phyloP scores from a whole-genome alignment of 1,140 invertebrate species.

The Pomacea maculata region DNA sequence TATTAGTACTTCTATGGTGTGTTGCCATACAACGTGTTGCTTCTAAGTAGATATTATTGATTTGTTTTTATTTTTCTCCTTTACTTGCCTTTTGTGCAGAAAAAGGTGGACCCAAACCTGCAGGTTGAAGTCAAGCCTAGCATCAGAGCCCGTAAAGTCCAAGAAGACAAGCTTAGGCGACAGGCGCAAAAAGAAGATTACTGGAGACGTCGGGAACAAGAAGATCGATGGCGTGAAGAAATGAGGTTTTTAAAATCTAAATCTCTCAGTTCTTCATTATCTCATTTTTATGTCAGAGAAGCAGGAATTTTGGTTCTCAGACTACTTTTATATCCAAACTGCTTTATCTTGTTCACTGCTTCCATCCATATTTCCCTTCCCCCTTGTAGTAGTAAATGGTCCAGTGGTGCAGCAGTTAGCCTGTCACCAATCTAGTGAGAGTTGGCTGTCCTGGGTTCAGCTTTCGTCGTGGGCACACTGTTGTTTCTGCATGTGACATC shows the following conservation, averaged over 20 bases:
- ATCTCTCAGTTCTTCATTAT: background rate
- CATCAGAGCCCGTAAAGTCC: constrained; percentile 73
- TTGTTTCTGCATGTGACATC: no score
- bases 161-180: constrained; percentile 87
- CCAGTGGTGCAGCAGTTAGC: background rate
- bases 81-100: constrained; percentile 53
- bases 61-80: background rate
- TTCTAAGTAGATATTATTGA: background rate
- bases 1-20: no score
- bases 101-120: constrained; percentile 86
- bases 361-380: no score
- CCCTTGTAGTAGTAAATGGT: background rate
- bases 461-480: no score
- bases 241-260: constrained; percentile 49
- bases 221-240: constrained; percentile 62
- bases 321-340: background rate
- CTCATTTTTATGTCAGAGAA: no score
- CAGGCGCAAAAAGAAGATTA: constrained; percentile 73
- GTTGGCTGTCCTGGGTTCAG: background rate
- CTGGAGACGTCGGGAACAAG: constrained; percentile 68
- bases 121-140: constrained; percentile 96
- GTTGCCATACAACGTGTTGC: no score
- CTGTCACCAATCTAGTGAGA: background rate
- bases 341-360: background rate
- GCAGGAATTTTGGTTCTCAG: background rate